A percentile compares a stretch with the other conserved stretches of the same genome.
These are phyloP conservation scores for Pseudococcus jackbeardsleyi DNA, from an alignment of 2,888 invertebrate species.

Conservation along the genomic window DNA sequence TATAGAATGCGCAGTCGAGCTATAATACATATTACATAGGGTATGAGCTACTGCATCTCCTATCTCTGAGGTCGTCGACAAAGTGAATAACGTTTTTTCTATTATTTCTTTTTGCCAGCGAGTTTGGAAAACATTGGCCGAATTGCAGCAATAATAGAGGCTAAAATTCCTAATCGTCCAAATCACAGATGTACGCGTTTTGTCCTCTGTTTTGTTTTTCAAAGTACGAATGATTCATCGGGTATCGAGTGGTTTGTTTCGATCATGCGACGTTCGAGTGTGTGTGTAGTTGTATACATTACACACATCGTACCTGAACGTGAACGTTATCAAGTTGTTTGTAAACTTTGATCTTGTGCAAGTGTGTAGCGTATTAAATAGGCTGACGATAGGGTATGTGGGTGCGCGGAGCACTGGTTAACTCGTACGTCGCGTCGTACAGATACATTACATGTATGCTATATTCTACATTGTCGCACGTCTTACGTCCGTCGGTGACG, in stretches of 20 bases:
- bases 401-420: neutral
- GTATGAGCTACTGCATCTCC: no score
- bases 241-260: neutral
- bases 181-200: no score
- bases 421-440: neutral
- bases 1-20: neutral
- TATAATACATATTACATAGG: no score
- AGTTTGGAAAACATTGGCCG: neutral
- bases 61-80: neutral
- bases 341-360: conserved; percentile 17
- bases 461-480: neutral
- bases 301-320: neutral
- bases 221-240: neutral
- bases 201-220: neutral
- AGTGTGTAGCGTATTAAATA: neutral
- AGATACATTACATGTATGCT: neutral
- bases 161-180: no score
- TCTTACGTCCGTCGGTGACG: neutral
- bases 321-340: conserved; percentile 23
- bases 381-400: neutral
- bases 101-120: neutral
- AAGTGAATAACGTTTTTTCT: neutral
- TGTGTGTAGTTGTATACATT: neutral
- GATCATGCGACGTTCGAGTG: neutral
- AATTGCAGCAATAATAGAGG: neutral